phyloP scores from a whole-genome alignment of 1,140 invertebrate genomes.

The Hyles vespertilio region DNA sequence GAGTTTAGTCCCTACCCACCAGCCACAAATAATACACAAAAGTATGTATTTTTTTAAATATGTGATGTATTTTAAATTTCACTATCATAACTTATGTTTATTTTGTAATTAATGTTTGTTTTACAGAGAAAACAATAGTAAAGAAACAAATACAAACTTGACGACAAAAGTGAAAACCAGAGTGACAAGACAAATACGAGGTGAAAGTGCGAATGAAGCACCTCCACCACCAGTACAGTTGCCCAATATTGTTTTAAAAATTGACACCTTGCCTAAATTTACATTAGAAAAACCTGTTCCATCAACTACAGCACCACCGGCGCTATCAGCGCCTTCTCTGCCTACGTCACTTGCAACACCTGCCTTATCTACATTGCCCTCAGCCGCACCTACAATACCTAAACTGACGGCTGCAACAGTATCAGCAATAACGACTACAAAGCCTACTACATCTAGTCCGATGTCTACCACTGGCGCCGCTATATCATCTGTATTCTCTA shows the following conservation, averaged over 20 bases:
- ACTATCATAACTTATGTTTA: neutral
- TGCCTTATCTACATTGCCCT: no score
- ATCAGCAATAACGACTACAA: neutral
- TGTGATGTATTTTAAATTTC: neutral
- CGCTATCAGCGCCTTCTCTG: neutral
- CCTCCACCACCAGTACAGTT: slow-evolving; percentile 76
- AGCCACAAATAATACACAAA: slow-evolving; percentile 1
- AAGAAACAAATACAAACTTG: slow-evolving; percentile 25
- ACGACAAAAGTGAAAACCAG: slow-evolving; percentile 72
- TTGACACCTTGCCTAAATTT: slow-evolving; percentile 68
- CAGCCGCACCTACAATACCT: no score
- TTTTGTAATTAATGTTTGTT: slow-evolving; percentile 12
- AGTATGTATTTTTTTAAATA: slow-evolving; percentile 1
- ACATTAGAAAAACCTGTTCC: slow-evolving; percentile 26
- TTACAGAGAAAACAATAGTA: slow-evolving; percentile 25
- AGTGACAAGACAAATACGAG: slow-evolving; percentile 45
- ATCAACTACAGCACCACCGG: slow-evolving; percentile 4
- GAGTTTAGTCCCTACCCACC: slow-evolving; percentile 36
- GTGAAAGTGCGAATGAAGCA: slow-evolving; percentile 44
- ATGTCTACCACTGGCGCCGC: neutral
- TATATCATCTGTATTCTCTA: neutral
- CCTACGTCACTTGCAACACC: neutral
- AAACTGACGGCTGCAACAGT: no score
- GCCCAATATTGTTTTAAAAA: slow-evolving; percentile 78
- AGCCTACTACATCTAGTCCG: neutral